Conservation (phyloP, 2,888 invertebrate genomes). For the Cantharis rufa region DNA sequence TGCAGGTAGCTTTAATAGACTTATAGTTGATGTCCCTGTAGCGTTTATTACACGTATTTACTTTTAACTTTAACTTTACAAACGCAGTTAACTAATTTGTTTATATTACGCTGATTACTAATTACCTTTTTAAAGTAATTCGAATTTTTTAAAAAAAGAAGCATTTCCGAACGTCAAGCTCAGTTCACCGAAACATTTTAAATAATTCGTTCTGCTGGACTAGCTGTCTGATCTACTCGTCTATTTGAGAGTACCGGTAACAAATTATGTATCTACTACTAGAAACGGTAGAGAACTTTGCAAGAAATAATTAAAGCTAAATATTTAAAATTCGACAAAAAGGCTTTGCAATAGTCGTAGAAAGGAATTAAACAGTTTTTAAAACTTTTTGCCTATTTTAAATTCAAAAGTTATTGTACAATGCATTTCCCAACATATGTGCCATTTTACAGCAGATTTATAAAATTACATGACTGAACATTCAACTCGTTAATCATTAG, state of each 20-base stretch:
- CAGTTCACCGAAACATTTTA: not conserved
- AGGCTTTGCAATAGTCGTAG: not conserved
- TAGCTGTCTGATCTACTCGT: too few relatives aligned
- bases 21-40: conserved; percentile 18
- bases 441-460: not conserved
- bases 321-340: not conserved
- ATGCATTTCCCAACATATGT: not conserved
- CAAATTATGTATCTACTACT: too few relatives aligned
- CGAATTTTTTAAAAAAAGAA: not conserved
- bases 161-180: too few relatives aligned
- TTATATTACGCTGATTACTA: not conserved
- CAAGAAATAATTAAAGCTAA: not conserved
- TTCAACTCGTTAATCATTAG: not conserved
- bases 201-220: not conserved
- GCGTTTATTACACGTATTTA: conserved; percentile 19
- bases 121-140: not conserved
- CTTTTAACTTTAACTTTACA: conserved; percentile 4
- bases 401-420: not conserved
- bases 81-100: not conserved
- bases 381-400: not conserved
- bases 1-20: conserved; percentile 37
- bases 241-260: too few relatives aligned
- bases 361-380: not conserved
- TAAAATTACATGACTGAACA: not conserved
- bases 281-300: too few relatives aligned